Evolutionary conservation across 1,140 invertebrate genomes (phyloP), one percentile per base, ranked within the genome.

Genomic region (Diuraphis noxia): DNA sequence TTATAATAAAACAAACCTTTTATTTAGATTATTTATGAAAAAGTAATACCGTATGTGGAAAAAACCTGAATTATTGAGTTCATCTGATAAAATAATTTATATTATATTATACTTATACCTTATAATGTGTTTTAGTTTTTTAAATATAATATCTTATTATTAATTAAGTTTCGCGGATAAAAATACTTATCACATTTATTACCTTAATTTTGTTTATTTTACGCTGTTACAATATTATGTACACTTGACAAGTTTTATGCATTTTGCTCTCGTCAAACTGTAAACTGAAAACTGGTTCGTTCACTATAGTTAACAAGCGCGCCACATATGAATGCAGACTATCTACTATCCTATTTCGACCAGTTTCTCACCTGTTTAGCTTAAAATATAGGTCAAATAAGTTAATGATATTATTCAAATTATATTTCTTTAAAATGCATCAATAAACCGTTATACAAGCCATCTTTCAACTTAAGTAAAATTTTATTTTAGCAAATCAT

Each of bases 341-440:
- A 21, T 8, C 85, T 56, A 38, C 85, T 38, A 87, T 38, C 46
- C 34, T 40, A 38, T 87, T 87, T 52, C 52, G 6, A 87, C 43
- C 8, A 36, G 21, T 52, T 87, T 87, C 19, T 46, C 23, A 38
- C 85, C 23, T 30, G 34, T 38, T 56, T 17, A 56, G 7, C 43
- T 23, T 13, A 87, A 52, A 56, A 87, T 87, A 87, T 56, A 56
- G 85, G 85, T 87, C 85, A 87, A 30, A 56, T 40, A 38, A 25
- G 19, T 25, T 30, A 36, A 87, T 30, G 9, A 56, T 38, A 25
- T 23, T 23, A 17, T 38, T 5, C 5, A 38, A 34, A 46, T 23
- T 38, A 87, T 36, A 52, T 8, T 30, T 34, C 17, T 46, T 17
- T 85, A 34, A 86, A 86, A 86, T 49, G 9, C 2, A 30, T 40